These are phyloP conservation scores for Polyploca ridens DNA, from an alignment of 2,888 invertebrate genomes.

Conservation along the genomic window DNA sequence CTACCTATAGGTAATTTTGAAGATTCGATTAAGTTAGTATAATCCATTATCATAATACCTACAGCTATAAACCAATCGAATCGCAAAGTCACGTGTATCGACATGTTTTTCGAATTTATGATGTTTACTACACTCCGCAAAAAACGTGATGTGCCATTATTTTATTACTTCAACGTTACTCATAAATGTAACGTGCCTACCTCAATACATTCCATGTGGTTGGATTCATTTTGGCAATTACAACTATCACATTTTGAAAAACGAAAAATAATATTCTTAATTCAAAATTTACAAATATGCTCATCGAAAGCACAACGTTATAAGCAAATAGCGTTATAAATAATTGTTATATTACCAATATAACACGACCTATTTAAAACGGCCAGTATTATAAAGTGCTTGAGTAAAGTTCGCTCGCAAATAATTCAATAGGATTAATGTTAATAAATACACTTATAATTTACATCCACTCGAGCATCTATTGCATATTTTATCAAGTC, in stretches of 20 bases:
- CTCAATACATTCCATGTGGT: not conserved
- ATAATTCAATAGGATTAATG: not conserved
- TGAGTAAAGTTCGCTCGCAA: not conserved
- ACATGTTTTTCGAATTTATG: slow-evolving; percentile 3
- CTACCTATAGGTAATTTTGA: no score
- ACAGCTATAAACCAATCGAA: not conserved
- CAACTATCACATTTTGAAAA: not conserved
- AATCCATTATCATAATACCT: slow-evolving; percentile 5
- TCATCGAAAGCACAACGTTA: not conserved
- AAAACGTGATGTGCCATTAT: not conserved
- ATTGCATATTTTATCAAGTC: not conserved
- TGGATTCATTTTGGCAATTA: not conserved
- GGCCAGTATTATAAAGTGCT: not conserved
- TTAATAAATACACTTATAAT: not conserved
- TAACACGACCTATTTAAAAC: not conserved
- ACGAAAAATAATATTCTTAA: no score
- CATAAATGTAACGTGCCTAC: slow-evolving; percentile 5
- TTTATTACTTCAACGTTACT: not conserved
- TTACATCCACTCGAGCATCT: slow-evolving; percentile 4
- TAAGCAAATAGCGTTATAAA: no score
- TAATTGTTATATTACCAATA: no score
- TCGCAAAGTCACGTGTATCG: not conserved
- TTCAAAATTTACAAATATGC: not conserved
- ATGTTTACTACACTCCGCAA: not conserved
- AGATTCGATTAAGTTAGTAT: not conserved